A percentile compares a stretch with the other conserved stretches of the same genome.
phyloP scores from a whole-genome alignment of 2,888 invertebrate genomes.

The Drosophila anceps region DNA sequence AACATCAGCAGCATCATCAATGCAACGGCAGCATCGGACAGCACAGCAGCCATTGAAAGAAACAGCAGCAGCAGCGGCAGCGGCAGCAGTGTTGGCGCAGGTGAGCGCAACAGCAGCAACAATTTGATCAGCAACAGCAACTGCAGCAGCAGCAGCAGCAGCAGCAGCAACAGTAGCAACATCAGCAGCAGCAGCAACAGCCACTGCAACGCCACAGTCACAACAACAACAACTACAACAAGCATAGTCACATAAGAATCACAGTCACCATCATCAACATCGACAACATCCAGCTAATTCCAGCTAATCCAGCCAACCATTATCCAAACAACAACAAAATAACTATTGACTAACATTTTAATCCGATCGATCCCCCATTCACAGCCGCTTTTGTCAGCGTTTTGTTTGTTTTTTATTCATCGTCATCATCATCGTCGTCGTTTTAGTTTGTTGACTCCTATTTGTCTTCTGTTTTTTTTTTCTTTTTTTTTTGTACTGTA shows the following conservation, averaged over 20 bases:
- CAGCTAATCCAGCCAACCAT: slow-evolving; percentile 22
- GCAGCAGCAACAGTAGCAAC: slow-evolving; percentile 8
- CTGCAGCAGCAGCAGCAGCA: slow-evolving; percentile 23
- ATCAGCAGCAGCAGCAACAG: slow-evolving; percentile 32
- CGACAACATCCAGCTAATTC: slow-evolving; percentile 25
- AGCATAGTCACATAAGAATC: slow-evolving; percentile 58
- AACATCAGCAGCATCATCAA: slow-evolving; percentile 19
- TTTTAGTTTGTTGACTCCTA: slow-evolving; percentile 23
- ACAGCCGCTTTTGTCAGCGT: slow-evolving; percentile 41
- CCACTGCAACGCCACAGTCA: slow-evolving; percentile 26
- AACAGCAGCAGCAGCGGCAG: slow-evolving; percentile 24
- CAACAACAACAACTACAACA: slow-evolving; percentile 31
- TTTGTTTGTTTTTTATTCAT: slow-evolving; percentile 21
- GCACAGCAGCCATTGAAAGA: slow-evolving; percentile 15
- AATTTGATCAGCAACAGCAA: slow-evolving; percentile 35
- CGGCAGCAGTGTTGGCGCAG: slow-evolving; percentile 46
- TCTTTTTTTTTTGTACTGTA: slow-evolving; percentile 1
- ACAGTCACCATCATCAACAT: slow-evolving; percentile 24
- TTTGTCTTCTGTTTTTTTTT: slow-evolving; percentile 2
- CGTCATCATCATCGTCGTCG: slow-evolving; percentile 36
- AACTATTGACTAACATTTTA: slow-evolving; percentile 42
- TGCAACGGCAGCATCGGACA: slow-evolving; percentile 16
- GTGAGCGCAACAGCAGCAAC: slow-evolving; percentile 56
- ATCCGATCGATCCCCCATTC: slow-evolving; percentile 19
- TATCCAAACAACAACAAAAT: slow-evolving; percentile 4